phyloP scores from a whole-genome alignment of 2,797 vertebrate genomes.

The Apogon hyalosoma region DNA sequence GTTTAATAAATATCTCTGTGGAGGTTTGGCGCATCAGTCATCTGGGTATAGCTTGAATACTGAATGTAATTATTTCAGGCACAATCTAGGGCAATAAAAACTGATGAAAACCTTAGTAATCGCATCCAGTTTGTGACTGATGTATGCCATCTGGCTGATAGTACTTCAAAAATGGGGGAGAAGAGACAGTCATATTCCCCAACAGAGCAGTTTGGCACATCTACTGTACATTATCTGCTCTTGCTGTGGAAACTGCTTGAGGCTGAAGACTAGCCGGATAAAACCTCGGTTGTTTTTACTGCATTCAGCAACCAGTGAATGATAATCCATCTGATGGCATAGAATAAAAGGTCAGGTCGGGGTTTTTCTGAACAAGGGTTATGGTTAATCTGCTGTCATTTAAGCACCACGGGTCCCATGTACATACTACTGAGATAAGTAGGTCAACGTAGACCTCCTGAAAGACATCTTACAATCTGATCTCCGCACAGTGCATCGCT shows the following conservation, averaged over 20 bases:
- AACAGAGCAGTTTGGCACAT: conserved; percentile 18
- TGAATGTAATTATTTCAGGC: conserved; percentile 70
- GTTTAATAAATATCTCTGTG: conserved; percentile 37
- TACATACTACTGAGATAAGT: conserved; percentile 63
- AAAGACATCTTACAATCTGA: conserved; percentile 72
- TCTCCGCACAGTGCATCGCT: conserved; percentile 34
- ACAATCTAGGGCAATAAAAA: conserved; percentile 65
- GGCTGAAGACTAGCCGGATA: conserved; percentile 79
- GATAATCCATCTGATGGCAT: conserved; percentile 86
- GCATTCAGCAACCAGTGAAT: conserved; percentile 82
- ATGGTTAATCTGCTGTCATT: conserved; percentile 69
- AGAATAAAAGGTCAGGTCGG: conserved; percentile 77
- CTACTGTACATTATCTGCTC: conserved; percentile 21
- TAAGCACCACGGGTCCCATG: conserved; percentile 59
- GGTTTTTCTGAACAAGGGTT: conserved; percentile 78
- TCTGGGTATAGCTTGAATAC: conserved; percentile 40
- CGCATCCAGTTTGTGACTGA: conserved; percentile 49
- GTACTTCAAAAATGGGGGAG: conserved; percentile 4
- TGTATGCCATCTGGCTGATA: conserved; percentile 51
- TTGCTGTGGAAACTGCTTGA: conserved; percentile 61
- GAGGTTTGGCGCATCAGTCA: conserved; percentile 24
- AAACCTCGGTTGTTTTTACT: conserved; percentile 76
- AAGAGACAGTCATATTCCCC: conserved; percentile 12
- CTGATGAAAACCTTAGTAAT: conserved; percentile 47
- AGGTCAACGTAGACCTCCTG: conserved; percentile 53